Base-by-base conservation (phyloP, 2,888 invertebrate genomes). In the Agriotes lineatus region DNA sequence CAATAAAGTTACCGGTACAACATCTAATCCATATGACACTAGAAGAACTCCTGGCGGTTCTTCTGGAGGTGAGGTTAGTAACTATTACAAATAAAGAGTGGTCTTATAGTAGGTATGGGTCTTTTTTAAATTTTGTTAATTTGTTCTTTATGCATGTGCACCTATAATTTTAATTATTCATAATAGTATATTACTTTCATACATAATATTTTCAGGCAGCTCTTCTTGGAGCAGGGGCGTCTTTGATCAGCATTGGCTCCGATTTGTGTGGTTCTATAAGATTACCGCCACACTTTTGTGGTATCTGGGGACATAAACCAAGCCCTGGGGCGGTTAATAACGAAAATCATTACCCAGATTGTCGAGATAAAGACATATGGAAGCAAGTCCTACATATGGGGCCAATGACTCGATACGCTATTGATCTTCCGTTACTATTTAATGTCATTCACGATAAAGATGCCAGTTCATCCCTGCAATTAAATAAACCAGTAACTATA, bases 261-360 rank as follows among this genome's bases (percentile, higher is more conserved):
- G 97, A 97, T 81, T 92, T 97, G 58, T 96, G 93, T 0, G 97
- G 97, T 0, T 96, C 96, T 1, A 90, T 95, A 10, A 88, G 97
- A 54, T 87, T 97, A 78, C 97, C 97, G 0, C 91, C 95, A 1
- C 93, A 94, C 88, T 96, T 95, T 83, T 95, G 93, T 78, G 97
- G 97, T 18, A 89, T 97, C 62, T 97, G 92, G 85, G 96, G 96
- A n/a, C 96, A 97, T 82, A 96, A 96, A 80, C 94, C 96, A 0
- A 90, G 93, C 44, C 90, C 92, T 0, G 88, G 88, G 74, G 86
- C 88, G 2, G 85, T 93, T 1, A 90, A 91, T 0, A 85, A 87
- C 66, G 85, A 87, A 76, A 93, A 93, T 0, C 93, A 93, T 76
- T 87, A 89, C 68, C 93, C 93, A 0, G 87, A 87, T 64, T 88